Conservation (phyloP, 2,888 invertebrate species). For the Meandrusa payeni region DNA sequence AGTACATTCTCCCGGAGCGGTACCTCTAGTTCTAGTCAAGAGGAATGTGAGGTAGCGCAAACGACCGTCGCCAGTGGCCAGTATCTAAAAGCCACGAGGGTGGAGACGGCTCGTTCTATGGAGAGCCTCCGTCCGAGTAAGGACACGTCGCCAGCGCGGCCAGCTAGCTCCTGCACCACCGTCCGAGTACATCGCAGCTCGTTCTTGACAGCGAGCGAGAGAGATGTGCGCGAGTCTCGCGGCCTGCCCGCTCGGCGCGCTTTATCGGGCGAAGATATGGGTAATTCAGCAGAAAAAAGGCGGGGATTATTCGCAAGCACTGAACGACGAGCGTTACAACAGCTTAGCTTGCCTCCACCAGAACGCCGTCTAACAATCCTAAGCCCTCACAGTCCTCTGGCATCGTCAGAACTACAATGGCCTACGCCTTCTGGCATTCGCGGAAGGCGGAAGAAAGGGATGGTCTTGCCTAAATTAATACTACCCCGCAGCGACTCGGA, state of each 20-base stretch:
- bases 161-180: conserved; percentile 73
- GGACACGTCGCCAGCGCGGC: conserved; percentile 77
- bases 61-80: conserved; percentile 71
- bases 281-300: conserved; percentile 82
- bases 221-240: conserved; percentile 84
- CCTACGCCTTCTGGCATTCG: conserved; percentile 80
- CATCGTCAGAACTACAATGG: conserved; percentile 83
- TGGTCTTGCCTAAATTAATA: conserved; percentile 87
- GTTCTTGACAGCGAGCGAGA: conserved; percentile 83
- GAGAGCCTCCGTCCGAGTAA: conserved; percentile 83
- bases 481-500: conserved; percentile 88
- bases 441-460: conserved; percentile 85
- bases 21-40: conserved; percentile 86
- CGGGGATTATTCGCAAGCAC: conserved; percentile 85
- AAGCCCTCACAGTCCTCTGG: conserved; percentile 89
- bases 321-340: conserved; percentile 83
- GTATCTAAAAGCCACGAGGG: conserved; percentile 76
- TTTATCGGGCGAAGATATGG: conserved; percentile 83
- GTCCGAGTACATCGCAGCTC: conserved; percentile 80
- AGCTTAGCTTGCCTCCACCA: conserved; percentile 86
- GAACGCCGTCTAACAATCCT: conserved; percentile 87
- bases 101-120: conserved; percentile 85
- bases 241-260: conserved; percentile 83
- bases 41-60: conserved; percentile 83
- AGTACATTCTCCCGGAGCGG: conserved; percentile 79